A percentile compares a stretch with the other conserved stretches of the same genome.
phyloP scores from a whole-genome alignment of 2,113 vertebrate species.

The Grammomys surdaster region DNA sequence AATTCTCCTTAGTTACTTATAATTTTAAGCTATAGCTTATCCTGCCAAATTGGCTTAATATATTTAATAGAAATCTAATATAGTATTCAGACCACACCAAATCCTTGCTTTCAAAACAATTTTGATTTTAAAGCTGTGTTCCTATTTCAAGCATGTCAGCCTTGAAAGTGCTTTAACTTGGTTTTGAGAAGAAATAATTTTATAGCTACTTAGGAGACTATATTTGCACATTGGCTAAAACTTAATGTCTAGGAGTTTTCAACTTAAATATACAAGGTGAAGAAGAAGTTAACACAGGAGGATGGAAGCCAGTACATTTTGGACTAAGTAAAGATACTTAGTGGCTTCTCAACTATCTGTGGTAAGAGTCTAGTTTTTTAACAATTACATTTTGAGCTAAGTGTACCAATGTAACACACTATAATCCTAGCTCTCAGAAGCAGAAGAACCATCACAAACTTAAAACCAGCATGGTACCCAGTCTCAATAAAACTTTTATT shows the following conservation, averaged over 20 bases:
- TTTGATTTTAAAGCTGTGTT: constrained; percentile 32
- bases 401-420: background rate
- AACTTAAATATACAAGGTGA: background rate
- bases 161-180: background rate
- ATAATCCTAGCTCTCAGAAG: background rate
- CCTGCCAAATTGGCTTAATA: background rate
- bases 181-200: constrained; percentile 19
- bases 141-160: constrained; percentile 9
- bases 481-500: background rate
- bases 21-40: constrained; percentile 2
- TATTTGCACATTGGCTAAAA: background rate
- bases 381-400: background rate
- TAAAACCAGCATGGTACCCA: background rate
- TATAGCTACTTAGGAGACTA: background rate
- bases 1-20: background rate
- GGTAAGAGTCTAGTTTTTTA: background rate
- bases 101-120: background rate
- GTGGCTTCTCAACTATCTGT: background rate
- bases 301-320: background rate
- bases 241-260: background rate
- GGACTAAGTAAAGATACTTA: background rate
- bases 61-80: constrained; percentile 1
- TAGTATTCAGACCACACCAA: background rate
- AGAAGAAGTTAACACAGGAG: background rate
- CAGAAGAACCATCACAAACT: background rate